phyloP scores from a whole-genome alignment of 2,113 vertebrate genomes.

The Connochaetes taurinus region DNA sequence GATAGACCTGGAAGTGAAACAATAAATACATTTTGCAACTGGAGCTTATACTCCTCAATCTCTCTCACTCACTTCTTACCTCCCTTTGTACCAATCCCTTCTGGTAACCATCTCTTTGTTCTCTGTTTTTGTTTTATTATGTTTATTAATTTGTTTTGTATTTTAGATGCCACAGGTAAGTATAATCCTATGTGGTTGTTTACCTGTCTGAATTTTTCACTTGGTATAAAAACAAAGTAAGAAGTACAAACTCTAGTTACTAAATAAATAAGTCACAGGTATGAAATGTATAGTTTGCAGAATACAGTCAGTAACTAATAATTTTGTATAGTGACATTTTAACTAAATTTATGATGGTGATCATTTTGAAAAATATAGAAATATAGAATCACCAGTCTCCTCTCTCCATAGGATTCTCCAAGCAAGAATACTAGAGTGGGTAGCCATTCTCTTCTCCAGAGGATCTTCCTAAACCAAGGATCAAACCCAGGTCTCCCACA shows the following conservation, averaged over 20 bases:
- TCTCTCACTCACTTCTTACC: neutral
- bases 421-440: neutral
- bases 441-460: neutral
- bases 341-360: neutral
- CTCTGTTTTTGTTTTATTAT: neutral
- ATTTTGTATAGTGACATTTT: neutral
- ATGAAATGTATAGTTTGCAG: neutral
- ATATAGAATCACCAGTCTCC: neutral
- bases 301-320: neutral
- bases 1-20: neutral
- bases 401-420: neutral
- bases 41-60: neutral
- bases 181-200: neutral
- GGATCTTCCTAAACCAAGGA: neutral
- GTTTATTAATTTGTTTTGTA: neutral
- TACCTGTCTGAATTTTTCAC: neutral
- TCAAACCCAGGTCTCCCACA: accelerated
- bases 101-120: neutral
- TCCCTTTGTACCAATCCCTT: neutral
- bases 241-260: neutral
- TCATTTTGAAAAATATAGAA: neutral
- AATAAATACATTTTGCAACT: neutral
- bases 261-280: neutral
- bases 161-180: neutral
- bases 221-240: neutral